Percentiles rank a stretch among this genome's conserved stretches.
phyloP scores from a whole-genome alignment of 1,140 invertebrate genomes.

The Drosophila sproati region DNA sequence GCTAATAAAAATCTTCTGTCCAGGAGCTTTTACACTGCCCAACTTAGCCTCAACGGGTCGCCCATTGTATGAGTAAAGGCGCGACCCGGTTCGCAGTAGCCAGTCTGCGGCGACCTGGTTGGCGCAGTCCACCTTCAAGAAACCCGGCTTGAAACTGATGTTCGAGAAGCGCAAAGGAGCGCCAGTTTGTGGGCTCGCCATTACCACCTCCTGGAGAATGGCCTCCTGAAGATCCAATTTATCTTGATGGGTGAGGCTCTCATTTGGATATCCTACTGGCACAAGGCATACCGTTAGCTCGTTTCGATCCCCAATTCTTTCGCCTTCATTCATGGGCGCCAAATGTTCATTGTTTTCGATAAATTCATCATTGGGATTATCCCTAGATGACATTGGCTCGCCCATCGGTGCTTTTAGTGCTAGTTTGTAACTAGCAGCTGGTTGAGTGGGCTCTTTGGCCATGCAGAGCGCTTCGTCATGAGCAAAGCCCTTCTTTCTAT shows the following conservation, averaged over 20 bases:
- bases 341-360: too few relatives aligned
- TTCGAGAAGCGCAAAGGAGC: slow-evolving; percentile 14
- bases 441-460: slow-evolving; percentile 21
- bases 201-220: slow-evolving; percentile 15
- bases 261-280: slow-evolving; percentile 17
- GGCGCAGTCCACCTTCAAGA: slow-evolving; percentile 11
- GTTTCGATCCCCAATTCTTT: neutral
- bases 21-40: neutral
- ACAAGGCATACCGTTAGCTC: neutral
- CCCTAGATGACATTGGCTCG: neutral
- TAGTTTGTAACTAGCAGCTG: neutral
- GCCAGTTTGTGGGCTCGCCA: neutral
- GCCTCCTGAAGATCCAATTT: slow-evolving; percentile 32
- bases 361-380: neutral
- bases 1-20: neutral
- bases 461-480: slow-evolving; percentile 13
- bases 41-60: neutral
- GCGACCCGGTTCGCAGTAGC: neutral
- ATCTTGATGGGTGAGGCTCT: slow-evolving; percentile 2
- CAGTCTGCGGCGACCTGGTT: slow-evolving; percentile 10
- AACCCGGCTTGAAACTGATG: slow-evolving; percentile 4
- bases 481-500: slow-evolving; percentile 4
- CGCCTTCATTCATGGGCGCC: neutral
- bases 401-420: neutral
- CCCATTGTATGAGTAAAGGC: slow-evolving; percentile 7